phyloP scores from a whole-genome alignment of 2,797 vertebrate genomes.

The Selene dorsalis region DNA sequence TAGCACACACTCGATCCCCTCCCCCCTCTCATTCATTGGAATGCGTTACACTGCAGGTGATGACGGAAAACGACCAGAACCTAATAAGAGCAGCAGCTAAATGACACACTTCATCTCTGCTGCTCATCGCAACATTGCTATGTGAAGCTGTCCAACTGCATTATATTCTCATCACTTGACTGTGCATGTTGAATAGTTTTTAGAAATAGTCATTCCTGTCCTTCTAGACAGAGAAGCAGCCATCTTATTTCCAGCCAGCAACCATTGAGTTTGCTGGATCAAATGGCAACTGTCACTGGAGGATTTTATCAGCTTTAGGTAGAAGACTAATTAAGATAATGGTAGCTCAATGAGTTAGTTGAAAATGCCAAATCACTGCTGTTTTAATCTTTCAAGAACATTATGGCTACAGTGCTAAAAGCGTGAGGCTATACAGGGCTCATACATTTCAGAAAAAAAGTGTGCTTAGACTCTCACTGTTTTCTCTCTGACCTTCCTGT shows the following conservation, averaged over 20 bases:
- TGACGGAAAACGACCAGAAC: slow-evolving; percentile 51
- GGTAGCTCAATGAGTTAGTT: not conserved
- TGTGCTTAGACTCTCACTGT: not conserved
- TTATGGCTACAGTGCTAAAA: not conserved
- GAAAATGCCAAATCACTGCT: not conserved
- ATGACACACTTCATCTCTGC: slow-evolving; percentile 60
- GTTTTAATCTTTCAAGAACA: not conserved
- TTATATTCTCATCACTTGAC: slow-evolving; percentile 10
- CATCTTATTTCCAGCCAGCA: not conserved
- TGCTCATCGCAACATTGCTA: slow-evolving; percentile 37
- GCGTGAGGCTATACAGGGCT: not conserved
- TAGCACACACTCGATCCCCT: slow-evolving; percentile 28
- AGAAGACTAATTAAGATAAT: not conserved
- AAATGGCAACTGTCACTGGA: not conserved
- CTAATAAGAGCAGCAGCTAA: slow-evolving; percentile 63
- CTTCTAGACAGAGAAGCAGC: not conserved
- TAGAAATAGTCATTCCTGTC: not conserved
- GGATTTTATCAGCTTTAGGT: not conserved
- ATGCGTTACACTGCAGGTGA: slow-evolving; percentile 58
- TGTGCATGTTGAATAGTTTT: slow-evolving; percentile 12
- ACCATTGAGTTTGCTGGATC: not conserved
- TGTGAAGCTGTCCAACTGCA: slow-evolving; percentile 23
- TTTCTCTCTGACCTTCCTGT: not conserved
- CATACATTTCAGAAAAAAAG: not conserved
- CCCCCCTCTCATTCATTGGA: slow-evolving; percentile 34